Conservation (phyloP, 2,797 vertebrate genomes). For the Helarctos malayanus region DNA sequence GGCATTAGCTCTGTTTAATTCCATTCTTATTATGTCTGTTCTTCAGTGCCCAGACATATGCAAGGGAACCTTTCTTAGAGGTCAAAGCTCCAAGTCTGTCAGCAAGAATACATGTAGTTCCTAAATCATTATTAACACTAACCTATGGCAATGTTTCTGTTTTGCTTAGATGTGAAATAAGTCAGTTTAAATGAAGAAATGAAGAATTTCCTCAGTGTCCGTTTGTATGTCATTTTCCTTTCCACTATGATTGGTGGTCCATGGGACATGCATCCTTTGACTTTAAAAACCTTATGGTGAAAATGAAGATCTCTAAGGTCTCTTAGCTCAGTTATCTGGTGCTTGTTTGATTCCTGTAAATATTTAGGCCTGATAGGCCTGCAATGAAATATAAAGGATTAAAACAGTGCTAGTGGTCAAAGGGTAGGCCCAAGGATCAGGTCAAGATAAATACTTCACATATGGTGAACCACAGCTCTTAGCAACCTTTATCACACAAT, state of each 20-base stretch:
- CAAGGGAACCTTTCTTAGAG: not conserved
- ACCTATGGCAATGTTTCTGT: not conserved
- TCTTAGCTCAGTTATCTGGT: not conserved
- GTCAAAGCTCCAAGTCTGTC: constrained; percentile 2
- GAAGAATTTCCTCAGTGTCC: not conserved
- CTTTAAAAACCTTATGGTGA: not conserved
- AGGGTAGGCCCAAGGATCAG: not conserved
- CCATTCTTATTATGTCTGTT: constrained; percentile 55
- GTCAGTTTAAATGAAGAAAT: not conserved
- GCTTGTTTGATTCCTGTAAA: not conserved
- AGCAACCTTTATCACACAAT: not conserved
- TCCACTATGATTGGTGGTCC: not conserved
- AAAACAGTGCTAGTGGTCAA: not conserved
- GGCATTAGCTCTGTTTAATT: constrained; percentile 53
- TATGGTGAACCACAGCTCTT: not conserved
- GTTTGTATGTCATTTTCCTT: not conserved
- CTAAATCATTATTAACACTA: not conserved
- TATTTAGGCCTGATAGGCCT: not conserved
- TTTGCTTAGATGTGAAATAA: not conserved
- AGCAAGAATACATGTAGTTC: not conserved
- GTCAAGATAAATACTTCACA: not conserved
- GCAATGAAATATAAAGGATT: not conserved
- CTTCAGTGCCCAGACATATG: constrained; percentile 54
- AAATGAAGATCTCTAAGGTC: not conserved
- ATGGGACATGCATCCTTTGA: not conserved